Base-by-base conservation (phyloP, 2,113 vertebrate species). In the Isichthys henryi region DNA sequence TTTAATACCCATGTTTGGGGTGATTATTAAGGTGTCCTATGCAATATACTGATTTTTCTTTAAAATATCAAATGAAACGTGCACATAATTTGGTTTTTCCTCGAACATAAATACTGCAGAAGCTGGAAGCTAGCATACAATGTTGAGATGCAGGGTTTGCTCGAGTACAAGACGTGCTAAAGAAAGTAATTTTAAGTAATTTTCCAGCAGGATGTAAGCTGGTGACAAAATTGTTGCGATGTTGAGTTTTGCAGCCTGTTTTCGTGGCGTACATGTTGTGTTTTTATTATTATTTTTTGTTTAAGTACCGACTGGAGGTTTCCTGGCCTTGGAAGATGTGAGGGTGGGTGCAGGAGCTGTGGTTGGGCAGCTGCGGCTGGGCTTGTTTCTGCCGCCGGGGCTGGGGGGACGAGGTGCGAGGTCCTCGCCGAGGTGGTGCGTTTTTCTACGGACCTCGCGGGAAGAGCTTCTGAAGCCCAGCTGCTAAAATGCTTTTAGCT, bases 401-500 rank as follows among this genome's bases (percentile, higher is more conserved):
- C 94, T 95, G 93, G 94, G 95, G 94, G 90, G 90, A 91, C 90
- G 94, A 94, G 94, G 94, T 93, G 93, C 94, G 85, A 94, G 95
- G 93, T 94, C 94, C 95, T 95, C 92, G 90, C 91, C 92, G 95
- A 95, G 95, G 93, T 93, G 94, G 93, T 96, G 93, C 94, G 8
- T 46, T 48, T 96, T 96, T 96, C 95, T 94, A 93, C 95, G 92
- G 93, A 96, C 94, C 95, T 96, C 95, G 95, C 95, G 95, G 95
- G 95, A 95, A 94, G 93, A 27, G 92, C 94, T 95, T 95, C 96
- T 96, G 95, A 96, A 92, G 90, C 95, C 95, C 95, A 58, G 95
- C 95, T 95, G 95, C 94, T 96, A 94, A 96, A 96, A 96, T 95
- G 94, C 95, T 96, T 95, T 96, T 96, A 94, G 94, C 92, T 95